Evolutionary conservation across 2,113 vertebrate species (phyloP), one percentile per base, ranked within the genome.

Genomic region (Castor canadensis): DNA sequence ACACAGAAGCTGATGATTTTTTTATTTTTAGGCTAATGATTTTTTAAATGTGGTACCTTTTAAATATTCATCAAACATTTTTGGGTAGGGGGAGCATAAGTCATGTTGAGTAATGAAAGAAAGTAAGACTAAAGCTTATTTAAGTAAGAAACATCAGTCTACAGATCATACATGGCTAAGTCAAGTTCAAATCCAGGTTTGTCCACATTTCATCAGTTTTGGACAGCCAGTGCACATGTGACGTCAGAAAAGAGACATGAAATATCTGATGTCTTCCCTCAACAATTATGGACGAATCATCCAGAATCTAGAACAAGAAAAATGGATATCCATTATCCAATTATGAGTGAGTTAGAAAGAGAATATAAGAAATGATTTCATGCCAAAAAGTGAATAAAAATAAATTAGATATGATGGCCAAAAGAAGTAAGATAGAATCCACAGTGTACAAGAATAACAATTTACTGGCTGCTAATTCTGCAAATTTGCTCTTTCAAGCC

Each of bases 341-440:
- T 47, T 64, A 86, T 40, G 58, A 32, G 22, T 71, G 26, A 82
- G 38, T 62, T 77, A 76, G 35, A 79, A 95, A 67, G 24, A 71
- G 22, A 77, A 62, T 28, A 35, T 22, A 58, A 43, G 49, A 83
- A 91, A 91, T 89, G 2, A 85, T 72, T 92, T 92, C 67, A 28
- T 64, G 82, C 47, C 89, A 86, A 85, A 10, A 85, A 73, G 58
- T 64, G 79, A 92, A 90, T 72, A 94, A 85, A 95, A 88, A 89
- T 64, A 82, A 94, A 54, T 45, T 28, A 92, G 12, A 4, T 49
- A 85, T 52, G 77, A 67, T 76, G 38, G 26, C 62, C 92, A 28
- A 60, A 90, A 93, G 38, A 22, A 45, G 40, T 54, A 72, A 54
- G 60, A 67, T 16, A 64, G 66, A 81, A 40, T 38, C 58, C 9